phyloP scores from a whole-genome alignment of 2,113 vertebrate species.

The human region GRCh38 chr9:4009501-4010000 shows the following conservation, averaged over 20 bases:
- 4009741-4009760: conserved; percentile 7
- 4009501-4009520: neutral
- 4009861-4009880: too few relatives aligned
- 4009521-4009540: neutral
- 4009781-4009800: neutral
- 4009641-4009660: conserved; percentile 33
- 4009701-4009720: neutral
- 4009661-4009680: conserved; percentile 61
- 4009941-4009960: neutral
- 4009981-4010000: neutral
- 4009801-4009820: neutral
- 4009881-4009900: neutral
- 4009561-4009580: neutral
- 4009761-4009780: neutral
- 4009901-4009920: neutral
- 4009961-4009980: neutral
- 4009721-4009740: conserved; percentile 5
- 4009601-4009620: conserved; percentile 39
- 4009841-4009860: accelerated
- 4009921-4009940: neutral
- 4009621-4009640: conserved; percentile 61
- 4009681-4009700: neutral
- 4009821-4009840: neutral
- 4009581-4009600: conserved; percentile 51
- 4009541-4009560: neutral